phyloP scores from a whole-genome alignment of 2,113 vertebrate species.

The Ceyx melanurus region DNA sequence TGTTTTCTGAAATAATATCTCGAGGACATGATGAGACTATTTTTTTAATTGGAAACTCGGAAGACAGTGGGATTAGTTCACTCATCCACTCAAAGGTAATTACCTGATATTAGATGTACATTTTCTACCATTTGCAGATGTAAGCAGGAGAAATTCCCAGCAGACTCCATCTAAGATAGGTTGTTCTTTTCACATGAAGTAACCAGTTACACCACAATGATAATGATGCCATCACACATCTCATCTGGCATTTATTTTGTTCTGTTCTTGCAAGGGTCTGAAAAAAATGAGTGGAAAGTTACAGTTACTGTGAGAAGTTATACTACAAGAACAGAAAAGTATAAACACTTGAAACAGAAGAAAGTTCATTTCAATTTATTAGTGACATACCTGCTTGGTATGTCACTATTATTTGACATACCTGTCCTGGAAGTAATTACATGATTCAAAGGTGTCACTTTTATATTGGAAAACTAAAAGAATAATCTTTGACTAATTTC shows the following conservation, averaged over 20 bases:
- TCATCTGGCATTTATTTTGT: neutral
- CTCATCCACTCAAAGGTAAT: constrained; percentile 48
- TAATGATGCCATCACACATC: neutral
- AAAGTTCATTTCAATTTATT: neutral
- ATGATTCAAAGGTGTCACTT: neutral
- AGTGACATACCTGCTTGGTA: neutral
- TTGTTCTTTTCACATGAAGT: neutral
- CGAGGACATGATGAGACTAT: constrained; percentile 3
- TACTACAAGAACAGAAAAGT: neutral
- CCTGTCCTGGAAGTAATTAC: neutral
- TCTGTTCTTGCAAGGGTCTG: neutral
- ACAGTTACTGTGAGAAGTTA: neutral
- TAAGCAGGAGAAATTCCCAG: neutral
- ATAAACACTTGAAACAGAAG: neutral
- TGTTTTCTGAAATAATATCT: constrained; percentile 44
- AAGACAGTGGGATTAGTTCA: constrained; percentile 45
- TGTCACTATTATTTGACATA: neutral
- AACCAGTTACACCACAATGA: neutral
- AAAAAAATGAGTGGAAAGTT: neutral
- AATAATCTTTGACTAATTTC: neutral
- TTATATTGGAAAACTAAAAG: neutral
- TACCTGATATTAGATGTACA: constrained; percentile 33
- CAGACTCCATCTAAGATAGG: neutral
- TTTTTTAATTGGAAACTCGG: constrained; percentile 48
- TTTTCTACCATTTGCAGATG: constrained; percentile 18